Evolutionary conservation across 2,797 vertebrate species (phyloP).

Genomic region (Okamejei kenojei): DNA sequence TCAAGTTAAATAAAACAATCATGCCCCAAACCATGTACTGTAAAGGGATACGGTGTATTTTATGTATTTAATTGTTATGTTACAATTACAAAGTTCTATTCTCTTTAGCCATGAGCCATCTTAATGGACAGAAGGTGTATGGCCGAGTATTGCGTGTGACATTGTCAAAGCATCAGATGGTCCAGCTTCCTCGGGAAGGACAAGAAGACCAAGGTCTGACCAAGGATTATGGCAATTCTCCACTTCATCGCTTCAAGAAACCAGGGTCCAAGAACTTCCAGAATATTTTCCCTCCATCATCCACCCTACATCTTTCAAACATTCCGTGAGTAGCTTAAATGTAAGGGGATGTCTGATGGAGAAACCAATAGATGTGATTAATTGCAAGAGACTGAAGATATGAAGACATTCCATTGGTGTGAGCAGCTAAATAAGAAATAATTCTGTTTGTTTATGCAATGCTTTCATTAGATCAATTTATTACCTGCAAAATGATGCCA

Average conservation of each 20-base stretch:
- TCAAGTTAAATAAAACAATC: neutral
- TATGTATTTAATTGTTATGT: neutral
- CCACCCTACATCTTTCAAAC: constrained; percentile 83
- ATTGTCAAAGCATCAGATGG: constrained; percentile 72
- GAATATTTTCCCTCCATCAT: constrained; percentile 83
- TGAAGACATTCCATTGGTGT: neutral
- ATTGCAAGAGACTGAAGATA: neutral
- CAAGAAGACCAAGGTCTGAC: constrained; percentile 74
- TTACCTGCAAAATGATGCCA: neutral
- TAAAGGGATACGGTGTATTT: neutral
- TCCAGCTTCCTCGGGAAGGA: constrained; percentile 74
- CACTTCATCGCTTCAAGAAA: constrained; percentile 83
- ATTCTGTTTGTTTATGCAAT: neutral
- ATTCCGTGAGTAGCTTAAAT: constrained; percentile 70
- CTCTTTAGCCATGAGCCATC: constrained; percentile 68
- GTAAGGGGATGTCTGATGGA: neutral
- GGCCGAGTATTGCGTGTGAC: constrained; percentile 72
- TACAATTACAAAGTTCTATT: neutral
- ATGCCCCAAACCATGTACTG: too few relatives aligned
- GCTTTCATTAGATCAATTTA: too few relatives aligned
- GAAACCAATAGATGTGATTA: neutral
- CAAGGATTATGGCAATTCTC: constrained; percentile 76
- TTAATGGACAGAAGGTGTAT: constrained; percentile 80
- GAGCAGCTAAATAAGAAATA: neutral
- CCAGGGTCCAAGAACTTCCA: constrained; percentile 79